phyloP scores from a whole-genome alignment of 2,797 vertebrate species.

The Limnodromus scolopaceus region DNA sequence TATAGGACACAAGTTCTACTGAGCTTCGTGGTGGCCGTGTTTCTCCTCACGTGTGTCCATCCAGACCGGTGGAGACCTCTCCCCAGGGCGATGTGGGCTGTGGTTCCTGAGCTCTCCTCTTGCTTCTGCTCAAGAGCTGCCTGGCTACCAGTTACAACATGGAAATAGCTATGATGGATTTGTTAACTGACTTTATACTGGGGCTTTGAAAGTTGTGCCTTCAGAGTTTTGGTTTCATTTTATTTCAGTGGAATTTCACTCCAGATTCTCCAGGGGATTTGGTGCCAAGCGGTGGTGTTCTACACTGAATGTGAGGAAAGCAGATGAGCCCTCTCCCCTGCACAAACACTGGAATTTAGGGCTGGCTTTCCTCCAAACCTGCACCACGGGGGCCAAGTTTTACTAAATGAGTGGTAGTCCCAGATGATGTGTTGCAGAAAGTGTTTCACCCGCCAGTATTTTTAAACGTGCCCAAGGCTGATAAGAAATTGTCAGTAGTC shows the following conservation, averaged over 20 bases:
- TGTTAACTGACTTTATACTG: not conserved
- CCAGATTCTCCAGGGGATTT: not conserved
- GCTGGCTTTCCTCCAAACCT: not conserved
- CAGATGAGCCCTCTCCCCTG: not conserved
- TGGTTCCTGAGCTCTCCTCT: not conserved
- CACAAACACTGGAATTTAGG: not conserved
- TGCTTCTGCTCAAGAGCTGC: not conserved
- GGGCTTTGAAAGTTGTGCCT: not conserved
- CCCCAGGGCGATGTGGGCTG: not conserved
- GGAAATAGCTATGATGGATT: not conserved
- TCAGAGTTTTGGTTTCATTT: not conserved
- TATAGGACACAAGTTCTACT: not conserved
- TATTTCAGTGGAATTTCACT: not conserved
- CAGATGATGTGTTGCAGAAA: not conserved
- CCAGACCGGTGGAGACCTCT: accelerated
- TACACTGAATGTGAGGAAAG: not conserved
- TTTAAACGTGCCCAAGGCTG: not conserved
- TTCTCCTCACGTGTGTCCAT: accelerated
- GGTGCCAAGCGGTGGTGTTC: not conserved
- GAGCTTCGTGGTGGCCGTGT: not conserved
- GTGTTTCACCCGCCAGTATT: not conserved
- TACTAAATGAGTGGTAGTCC: not conserved
- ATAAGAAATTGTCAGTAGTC: not conserved
- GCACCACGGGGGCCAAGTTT: not conserved
- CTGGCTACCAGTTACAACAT: accelerated